These are phyloP conservation scores for Pitangus sulphuratus DNA, from an alignment of 2,797 vertebrate genomes.

Conservation along the genomic window DNA sequence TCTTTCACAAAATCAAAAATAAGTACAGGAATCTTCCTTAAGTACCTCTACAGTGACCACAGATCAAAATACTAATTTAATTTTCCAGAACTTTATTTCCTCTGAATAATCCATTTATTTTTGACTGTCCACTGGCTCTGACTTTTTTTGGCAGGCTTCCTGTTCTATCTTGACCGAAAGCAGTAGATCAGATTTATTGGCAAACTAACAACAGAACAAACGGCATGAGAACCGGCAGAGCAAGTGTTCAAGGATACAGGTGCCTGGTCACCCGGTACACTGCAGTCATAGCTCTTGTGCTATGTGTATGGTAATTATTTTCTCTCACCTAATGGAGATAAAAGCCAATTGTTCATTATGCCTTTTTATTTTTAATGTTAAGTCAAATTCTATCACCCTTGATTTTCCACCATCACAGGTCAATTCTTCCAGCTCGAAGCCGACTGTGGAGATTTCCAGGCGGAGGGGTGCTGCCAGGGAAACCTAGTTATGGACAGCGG, in stretches of 20 bases:
- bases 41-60: not conserved
- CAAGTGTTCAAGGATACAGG: not conserved
- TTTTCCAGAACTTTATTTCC: not conserved
- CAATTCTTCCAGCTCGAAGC: not conserved
- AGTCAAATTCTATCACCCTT: not conserved
- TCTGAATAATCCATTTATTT: not conserved
- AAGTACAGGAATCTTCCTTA: not conserved
- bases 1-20: not conserved
- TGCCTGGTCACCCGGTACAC: rapidly evolving
- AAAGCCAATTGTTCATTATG: not conserved
- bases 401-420: not conserved
- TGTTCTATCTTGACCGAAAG: not conserved
- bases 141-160: not conserved
- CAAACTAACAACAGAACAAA: not conserved
- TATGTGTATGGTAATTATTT: not conserved
- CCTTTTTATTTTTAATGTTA: not conserved
- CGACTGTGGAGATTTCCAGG: rapidly evolving
- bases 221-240: rapidly evolving
- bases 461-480: rapidly evolving
- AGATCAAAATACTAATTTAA: not conserved
- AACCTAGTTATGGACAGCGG: rapidly evolving
- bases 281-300: not conserved
- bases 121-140: not conserved
- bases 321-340: not conserved
- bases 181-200: not conserved